phyloP scores from a whole-genome alignment of 2,113 vertebrate species.

The Candoia aspera region DNA sequence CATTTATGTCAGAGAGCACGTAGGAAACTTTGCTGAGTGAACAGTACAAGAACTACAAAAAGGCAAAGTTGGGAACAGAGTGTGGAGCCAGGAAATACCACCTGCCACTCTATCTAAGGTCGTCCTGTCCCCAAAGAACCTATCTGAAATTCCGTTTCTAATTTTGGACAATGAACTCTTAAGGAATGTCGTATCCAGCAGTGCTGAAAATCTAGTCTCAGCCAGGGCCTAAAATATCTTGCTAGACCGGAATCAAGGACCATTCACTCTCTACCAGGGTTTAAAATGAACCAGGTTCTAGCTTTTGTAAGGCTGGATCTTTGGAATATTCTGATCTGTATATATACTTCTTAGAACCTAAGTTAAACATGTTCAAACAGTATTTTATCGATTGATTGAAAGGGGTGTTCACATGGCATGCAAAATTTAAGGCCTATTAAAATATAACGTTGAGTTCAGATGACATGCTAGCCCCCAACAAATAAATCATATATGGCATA shows the following conservation, averaged over 20 bases:
- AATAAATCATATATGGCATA: background rate
- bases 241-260: background rate
- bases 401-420: background rate
- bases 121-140: background rate
- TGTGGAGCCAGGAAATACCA: background rate
- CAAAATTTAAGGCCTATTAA: background rate
- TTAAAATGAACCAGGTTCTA: background rate
- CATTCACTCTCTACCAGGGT: background rate
- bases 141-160: background rate
- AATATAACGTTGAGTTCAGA: background rate
- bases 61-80: background rate
- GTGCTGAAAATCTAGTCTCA: background rate
- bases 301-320: background rate
- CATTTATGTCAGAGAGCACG: background rate
- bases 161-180: constrained; percentile 14
- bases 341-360: background rate
- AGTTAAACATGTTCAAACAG: background rate
- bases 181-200: background rate
- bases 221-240: background rate
- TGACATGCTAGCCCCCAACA: background rate
- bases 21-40: no score
- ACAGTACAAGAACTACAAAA: background rate
- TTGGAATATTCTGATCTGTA: background rate
- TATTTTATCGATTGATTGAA: background rate
- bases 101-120: background rate